Conservation (phyloP, 1,140 invertebrate species). For the Zaprionus taronus region DNA sequence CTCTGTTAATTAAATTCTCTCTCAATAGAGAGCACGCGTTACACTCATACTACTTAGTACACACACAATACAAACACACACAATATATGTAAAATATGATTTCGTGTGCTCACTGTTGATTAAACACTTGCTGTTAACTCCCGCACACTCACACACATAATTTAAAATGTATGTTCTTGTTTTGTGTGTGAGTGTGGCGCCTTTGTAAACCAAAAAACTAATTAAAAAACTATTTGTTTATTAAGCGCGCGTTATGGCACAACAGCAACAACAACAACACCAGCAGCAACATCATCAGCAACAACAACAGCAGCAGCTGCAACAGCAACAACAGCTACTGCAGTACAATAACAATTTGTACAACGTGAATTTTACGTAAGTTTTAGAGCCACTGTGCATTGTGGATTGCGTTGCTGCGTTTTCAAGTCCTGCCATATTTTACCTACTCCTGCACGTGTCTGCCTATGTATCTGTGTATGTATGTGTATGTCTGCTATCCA, state of each 20-base stretch:
- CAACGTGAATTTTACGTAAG: slow-evolving; percentile 78
- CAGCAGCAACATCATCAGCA: slow-evolving; percentile 62
- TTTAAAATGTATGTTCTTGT: not conserved
- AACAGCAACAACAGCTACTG: slow-evolving; percentile 61
- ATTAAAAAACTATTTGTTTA: slow-evolving; percentile 61
- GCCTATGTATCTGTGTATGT: not conserved
- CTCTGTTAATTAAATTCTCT: slow-evolving; percentile 4
- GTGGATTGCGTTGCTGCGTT: not conserved
- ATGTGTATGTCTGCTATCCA: slow-evolving; percentile 3
- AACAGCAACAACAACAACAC: slow-evolving; percentile 69
- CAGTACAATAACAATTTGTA: slow-evolving; percentile 80
- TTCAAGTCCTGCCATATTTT: not conserved
- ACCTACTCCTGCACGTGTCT: not conserved
- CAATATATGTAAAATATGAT: not conserved
- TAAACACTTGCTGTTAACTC: slow-evolving; percentile 26
- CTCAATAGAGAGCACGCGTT: not conserved
- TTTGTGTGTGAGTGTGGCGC: slow-evolving; percentile 5
- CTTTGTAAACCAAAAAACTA: slow-evolving; percentile 41
- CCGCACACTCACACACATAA: slow-evolving; percentile 1
- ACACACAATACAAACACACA: slow-evolving; percentile 10
- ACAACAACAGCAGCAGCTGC: slow-evolving; percentile 49
- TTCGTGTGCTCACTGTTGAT: slow-evolving; percentile 4
- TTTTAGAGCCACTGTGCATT: slow-evolving; percentile 61
- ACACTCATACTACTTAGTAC: not conserved
- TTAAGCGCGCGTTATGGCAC: slow-evolving; percentile 75